Evolutionary conservation across 1,140 invertebrate species (phyloP).

Genomic region (Arion vulgaris): DNA sequence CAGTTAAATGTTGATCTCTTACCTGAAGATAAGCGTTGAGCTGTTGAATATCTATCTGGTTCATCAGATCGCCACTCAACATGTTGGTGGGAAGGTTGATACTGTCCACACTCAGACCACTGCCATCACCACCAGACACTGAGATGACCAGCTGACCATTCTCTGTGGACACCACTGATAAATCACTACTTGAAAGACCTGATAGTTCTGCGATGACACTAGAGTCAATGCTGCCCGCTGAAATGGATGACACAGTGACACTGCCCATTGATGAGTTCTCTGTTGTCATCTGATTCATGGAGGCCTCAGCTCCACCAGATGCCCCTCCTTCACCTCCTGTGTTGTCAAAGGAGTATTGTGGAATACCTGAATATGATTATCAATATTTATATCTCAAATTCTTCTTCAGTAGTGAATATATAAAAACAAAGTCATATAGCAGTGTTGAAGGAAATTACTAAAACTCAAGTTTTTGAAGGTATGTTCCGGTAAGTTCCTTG

Average conservation of each 20-base stretch:
- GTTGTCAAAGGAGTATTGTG: constrained; percentile 1
- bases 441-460: no score
- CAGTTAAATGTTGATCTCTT: not conserved
- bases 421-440: not conserved
- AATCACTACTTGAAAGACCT: constrained; percentile 34
- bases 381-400: no score
- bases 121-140: constrained; percentile 34
- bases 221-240: constrained; percentile 35
- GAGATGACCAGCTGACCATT: constrained; percentile 41
- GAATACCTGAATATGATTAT: not conserved
- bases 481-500: no score
- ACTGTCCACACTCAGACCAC: constrained; percentile 39
- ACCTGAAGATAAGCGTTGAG: constrained; percentile 40
- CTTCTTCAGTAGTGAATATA: not conserved
- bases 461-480: no score
- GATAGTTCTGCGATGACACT: constrained; percentile 37
- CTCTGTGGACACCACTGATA: constrained; percentile 34
- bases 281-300: constrained; percentile 12
- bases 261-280: constrained; percentile 36
- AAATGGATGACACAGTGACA: constrained; percentile 32
- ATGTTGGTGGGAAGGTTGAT: constrained; percentile 40
- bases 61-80: constrained; percentile 37
- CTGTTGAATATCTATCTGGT: constrained; percentile 39
- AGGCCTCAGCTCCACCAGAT: constrained; percentile 11
- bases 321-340: constrained; percentile 27